Evolutionary conservation across 2,797 vertebrate species (phyloP), one percentile per base, ranked within the genome.

Genomic region (Xenopus petersii): DNA sequence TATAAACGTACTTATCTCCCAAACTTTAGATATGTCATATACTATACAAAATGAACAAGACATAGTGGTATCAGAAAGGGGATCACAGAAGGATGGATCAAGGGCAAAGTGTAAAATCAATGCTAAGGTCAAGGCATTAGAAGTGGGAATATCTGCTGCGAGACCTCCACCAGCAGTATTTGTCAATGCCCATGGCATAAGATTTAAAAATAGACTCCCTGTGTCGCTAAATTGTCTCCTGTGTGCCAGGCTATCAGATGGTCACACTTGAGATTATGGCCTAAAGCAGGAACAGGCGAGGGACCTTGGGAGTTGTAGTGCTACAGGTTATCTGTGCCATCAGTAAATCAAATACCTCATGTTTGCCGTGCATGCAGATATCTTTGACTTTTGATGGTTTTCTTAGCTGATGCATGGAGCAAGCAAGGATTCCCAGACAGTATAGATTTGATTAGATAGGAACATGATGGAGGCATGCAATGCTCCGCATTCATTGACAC

Each of bases 181-280:
- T 65, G 51, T 65, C 54, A 55, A 11, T 60, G 55, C 10, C 59
- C 13, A 10, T 49, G 42, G 17, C 30, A 47, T 59, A 21, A 55
- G 17, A 13, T 63, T 64, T 72, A 47, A 67, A 68, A 63, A 77
- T 77, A 77, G 63, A 71, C 10, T 10, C 1, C 21, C 46, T n/a
- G 15, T 49, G 16, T 59, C 42, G 30, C 74, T 16, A 62, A 62
- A 71, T 42, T 71, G 63, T 77, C 49, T 33, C 64, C 46, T 55
- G 69, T 48, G n/a, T 55, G 17, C 15, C 24, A 16, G 12, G 15
- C 67, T 17, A 71, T 70, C 21, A 48, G 24, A 58, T 70, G 67
- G 42, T 2, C 17, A 55, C 51, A 42, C 66, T 55, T 30, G 21
- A 67, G 13, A 56, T 36, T 33, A 67, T 55, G 24, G 24, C 51